A percentile compares a stretch with the other conserved stretches of the same genome.
Conservation (phyloP, 2,888 invertebrate species). For the Agrotis ipsilon region DNA sequence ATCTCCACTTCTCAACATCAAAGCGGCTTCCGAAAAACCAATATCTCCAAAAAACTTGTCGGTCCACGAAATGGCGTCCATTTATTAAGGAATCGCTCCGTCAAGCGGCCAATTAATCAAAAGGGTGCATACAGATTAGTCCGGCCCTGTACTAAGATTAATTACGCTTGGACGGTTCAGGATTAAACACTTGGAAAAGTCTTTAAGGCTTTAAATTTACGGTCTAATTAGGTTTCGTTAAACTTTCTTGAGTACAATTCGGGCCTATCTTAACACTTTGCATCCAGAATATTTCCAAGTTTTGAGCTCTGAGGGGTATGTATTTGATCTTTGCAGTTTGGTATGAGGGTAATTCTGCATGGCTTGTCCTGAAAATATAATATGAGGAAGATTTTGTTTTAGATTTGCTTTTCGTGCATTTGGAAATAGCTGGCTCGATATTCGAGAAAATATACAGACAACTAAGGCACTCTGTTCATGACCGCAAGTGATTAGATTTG, state of each 20-base stretch:
- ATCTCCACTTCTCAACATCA: slow-evolving; percentile 7
- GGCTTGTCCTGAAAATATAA: background rate
- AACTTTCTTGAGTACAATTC: slow-evolving; percentile 71
- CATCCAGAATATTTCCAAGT: slow-evolving; percentile 54
- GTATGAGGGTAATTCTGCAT: background rate
- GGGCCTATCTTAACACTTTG: slow-evolving; percentile 57
- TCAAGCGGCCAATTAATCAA: slow-evolving; percentile 60
- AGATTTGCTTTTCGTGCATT: background rate
- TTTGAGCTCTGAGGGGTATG: slow-evolving; percentile 35
- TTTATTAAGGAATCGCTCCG: slow-evolving; percentile 62
- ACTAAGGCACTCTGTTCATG: too few species aligned
- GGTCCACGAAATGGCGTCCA: slow-evolving; percentile 47
- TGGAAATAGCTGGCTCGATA: background rate
- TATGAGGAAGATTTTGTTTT: background rate
- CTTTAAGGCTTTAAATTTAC: slow-evolving; percentile 79
- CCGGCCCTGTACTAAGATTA: slow-evolving; percentile 70
- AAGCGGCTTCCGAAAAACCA: slow-evolving; percentile 46
- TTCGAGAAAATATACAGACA: too few species aligned
- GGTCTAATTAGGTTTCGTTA: slow-evolving; percentile 78
- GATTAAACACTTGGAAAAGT: slow-evolving; percentile 77
- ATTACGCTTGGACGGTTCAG: slow-evolving; percentile 74
- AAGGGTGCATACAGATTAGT: slow-evolving; percentile 60
- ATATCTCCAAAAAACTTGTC: slow-evolving; percentile 55
- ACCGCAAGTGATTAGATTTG: too few species aligned
- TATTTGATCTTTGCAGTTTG: slow-evolving; percentile 11